A percentile compares a stretch with the other conserved stretches of the same genome.
Evolutionary conservation across 2,888 invertebrate species (phyloP).

Genomic region (Oligia strigilis): DNA sequence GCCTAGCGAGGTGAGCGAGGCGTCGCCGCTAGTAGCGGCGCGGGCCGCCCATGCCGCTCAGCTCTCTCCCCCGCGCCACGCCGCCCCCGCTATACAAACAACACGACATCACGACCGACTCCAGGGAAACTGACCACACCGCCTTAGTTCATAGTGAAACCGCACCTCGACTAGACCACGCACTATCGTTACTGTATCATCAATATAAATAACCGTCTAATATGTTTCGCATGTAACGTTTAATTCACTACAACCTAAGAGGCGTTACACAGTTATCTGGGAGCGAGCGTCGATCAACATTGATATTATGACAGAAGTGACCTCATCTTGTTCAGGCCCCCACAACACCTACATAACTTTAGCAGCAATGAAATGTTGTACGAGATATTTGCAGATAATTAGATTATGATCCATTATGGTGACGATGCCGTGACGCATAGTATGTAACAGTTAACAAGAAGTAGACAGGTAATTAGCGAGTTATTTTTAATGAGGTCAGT

Average conservation of each 20-base stretch:
- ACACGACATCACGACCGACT: slow-evolving; percentile 67
- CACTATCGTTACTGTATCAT: slow-evolving; percentile 24
- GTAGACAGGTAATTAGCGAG: slow-evolving; percentile 40
- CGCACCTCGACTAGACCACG: slow-evolving; percentile 45
- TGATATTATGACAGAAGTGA: slow-evolving; percentile 50
- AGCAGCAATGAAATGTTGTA: slow-evolving; percentile 51
- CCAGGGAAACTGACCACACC: slow-evolving; percentile 62
- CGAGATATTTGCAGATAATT: slow-evolving; percentile 36
- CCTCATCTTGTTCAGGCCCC: slow-evolving; percentile 54
- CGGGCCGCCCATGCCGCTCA: slow-evolving; percentile 82
- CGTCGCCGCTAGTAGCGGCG: slow-evolving; percentile 83
- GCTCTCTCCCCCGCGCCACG: slow-evolving; percentile 79
- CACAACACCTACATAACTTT: slow-evolving; percentile 40
- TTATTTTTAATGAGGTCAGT: slow-evolving; percentile 2
- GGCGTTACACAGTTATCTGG: slow-evolving; percentile 74
- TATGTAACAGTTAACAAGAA: slow-evolving; percentile 52
- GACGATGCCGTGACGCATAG: slow-evolving; percentile 29
- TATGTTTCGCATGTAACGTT: slow-evolving; percentile 23
- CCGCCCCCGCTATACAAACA: slow-evolving; percentile 83
- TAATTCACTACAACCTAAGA: slow-evolving; percentile 76
- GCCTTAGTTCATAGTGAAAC: slow-evolving; percentile 73
- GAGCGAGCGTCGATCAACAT: slow-evolving; percentile 64
- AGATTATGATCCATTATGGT: slow-evolving; percentile 24
- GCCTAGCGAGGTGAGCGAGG: slow-evolving; percentile 51
- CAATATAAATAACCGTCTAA: slow-evolving; percentile 33